Conservation (phyloP, 1,140 invertebrate genomes). For the Drusus annulatus region DNA sequence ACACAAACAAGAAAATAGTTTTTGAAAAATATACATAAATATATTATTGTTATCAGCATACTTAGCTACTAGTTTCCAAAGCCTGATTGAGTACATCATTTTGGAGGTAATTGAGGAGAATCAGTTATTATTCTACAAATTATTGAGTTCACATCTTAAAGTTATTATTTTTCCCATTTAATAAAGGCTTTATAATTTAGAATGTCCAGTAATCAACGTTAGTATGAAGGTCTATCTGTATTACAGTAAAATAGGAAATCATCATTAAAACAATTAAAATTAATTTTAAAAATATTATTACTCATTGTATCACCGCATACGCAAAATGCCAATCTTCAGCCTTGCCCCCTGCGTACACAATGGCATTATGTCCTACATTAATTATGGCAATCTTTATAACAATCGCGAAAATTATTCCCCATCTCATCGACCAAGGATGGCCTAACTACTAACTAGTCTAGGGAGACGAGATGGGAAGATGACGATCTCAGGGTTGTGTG, state of each 20-base stretch:
- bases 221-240: not conserved
- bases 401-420: slow-evolving; percentile 21
- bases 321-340: not conserved
- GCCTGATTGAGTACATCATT: too few species aligned
- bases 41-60: too few species aligned
- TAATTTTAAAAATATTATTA: not conserved
- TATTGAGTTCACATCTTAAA: too few species aligned
- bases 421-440: too few species aligned
- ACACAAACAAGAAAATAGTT: too few species aligned
- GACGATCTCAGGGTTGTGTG: not conserved
- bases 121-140: too few species aligned
- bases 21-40: too few species aligned
- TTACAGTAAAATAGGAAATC: not conserved
- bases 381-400: slow-evolving; percentile 25
- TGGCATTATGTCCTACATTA: slow-evolving; percentile 4
- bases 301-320: not conserved
- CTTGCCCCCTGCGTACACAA: not conserved
- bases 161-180: too few species aligned
- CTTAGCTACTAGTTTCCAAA: too few species aligned
- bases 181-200: too few species aligned
- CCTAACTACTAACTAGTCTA: not conserved
- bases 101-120: too few species aligned
- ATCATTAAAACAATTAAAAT: not conserved
- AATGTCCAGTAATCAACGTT: too few species aligned
- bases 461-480: not conserved